phyloP scores from a whole-genome alignment of 2,888 invertebrate genomes.

The Stenodera caucasica region DNA sequence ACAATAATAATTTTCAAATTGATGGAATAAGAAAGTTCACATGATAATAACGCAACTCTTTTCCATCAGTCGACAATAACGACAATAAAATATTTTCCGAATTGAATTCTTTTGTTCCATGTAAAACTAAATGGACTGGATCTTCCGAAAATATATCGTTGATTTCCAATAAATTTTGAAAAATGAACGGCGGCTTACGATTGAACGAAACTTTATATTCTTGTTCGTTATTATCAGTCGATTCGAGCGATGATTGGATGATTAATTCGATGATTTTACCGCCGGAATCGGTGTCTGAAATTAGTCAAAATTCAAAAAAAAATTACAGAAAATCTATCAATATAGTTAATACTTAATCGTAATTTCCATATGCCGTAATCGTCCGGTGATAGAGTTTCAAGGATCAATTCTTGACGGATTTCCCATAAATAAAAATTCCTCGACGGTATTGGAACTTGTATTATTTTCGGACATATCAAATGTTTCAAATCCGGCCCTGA shows the following conservation, averaged over 20 bases:
- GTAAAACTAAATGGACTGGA: slow-evolving; percentile 28
- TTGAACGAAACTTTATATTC: not conserved
- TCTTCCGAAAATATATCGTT: slow-evolving; percentile 30
- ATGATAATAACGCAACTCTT: slow-evolving; percentile 16
- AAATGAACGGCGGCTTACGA: not conserved
- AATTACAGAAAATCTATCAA: not conserved
- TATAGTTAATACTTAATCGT: not conserved
- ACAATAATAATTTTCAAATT: not conserved
- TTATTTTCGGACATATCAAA: slow-evolving; percentile 38
- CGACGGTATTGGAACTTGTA: slow-evolving; percentile 41
- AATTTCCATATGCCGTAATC: not conserved
- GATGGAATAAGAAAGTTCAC: not conserved
- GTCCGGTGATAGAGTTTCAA: not conserved
- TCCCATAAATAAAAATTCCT: slow-evolving; percentile 42
- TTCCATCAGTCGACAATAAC: slow-evolving; percentile 1
- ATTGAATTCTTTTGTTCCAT: slow-evolving; percentile 14
- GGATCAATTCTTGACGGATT: slow-evolving; percentile 26
- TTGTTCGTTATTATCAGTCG: not conserved
- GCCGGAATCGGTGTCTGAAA: not conserved
- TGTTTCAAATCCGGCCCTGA: slow-evolving; percentile 14
- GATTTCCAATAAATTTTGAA: slow-evolving; percentile 3
- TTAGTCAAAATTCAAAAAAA: not conserved
- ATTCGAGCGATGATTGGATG: not conserved
- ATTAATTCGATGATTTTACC: not conserved
- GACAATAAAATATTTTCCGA: not conserved